Percentiles rank a stretch among this genome's conserved stretches.
Conservation (phyloP, 2,888 invertebrate species). For the Drosophila monieri region DNA sequence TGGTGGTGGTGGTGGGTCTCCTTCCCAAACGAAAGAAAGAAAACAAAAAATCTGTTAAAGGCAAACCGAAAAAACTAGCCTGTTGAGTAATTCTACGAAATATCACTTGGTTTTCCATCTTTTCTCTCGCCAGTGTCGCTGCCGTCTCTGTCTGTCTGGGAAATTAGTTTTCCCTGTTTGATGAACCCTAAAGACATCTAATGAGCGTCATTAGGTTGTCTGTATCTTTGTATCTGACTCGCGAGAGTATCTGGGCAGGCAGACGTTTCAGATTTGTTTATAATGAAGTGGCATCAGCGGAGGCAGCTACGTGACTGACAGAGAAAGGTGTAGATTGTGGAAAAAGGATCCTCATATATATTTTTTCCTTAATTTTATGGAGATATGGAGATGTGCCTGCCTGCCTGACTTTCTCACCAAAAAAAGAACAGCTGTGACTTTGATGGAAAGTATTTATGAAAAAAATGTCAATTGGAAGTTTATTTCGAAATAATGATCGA, state of each 20-base stretch:
- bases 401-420: no score
- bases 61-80: constrained; percentile 34
- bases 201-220: constrained; percentile 73
- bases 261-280: constrained; percentile 30
- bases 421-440: constrained; percentile 45
- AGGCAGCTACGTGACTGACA: constrained; percentile 47
- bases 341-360: constrained; percentile 5
- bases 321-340: constrained; percentile 15
- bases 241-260: constrained; percentile 8
- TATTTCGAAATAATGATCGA: constrained; percentile 51
- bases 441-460: constrained; percentile 57
- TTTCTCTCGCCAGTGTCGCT: not conserved
- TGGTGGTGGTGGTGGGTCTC: not conserved
- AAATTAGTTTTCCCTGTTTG: constrained; percentile 57
- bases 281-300: constrained; percentile 64
- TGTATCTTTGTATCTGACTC: constrained; percentile 33
- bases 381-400: not conserved
- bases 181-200: constrained; percentile 69
- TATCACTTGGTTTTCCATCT: constrained; percentile 3
- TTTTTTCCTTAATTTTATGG: constrained; percentile 29
- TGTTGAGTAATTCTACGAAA: constrained; percentile 67
- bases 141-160: constrained; percentile 16
- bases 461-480: constrained; percentile 50
- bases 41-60: constrained; percentile 1
- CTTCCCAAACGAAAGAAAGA: constrained; percentile 3